Evolutionary conservation across 1,140 invertebrate species (phyloP).

Genomic region (Zaprionus kolodkinae): DNA sequence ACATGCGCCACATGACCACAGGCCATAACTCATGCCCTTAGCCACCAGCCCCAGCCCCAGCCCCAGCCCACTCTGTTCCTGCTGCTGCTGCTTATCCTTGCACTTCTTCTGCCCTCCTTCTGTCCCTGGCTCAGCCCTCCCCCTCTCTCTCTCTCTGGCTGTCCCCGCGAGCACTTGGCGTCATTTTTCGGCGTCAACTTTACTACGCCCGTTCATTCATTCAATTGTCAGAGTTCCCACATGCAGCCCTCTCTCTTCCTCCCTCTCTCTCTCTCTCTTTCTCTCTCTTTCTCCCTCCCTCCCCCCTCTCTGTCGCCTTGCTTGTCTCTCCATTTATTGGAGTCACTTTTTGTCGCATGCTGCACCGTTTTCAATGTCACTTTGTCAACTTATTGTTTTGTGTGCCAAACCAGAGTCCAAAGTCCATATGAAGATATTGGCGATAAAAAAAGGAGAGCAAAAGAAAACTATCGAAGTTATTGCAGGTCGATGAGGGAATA

Average conservation of each 20-base stretch:
- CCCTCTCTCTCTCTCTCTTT: background rate
- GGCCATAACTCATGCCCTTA: slow-evolving; percentile 54
- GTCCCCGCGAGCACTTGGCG: slow-evolving; percentile 42
- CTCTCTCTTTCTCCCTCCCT: background rate
- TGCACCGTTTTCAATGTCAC: slow-evolving; percentile 54
- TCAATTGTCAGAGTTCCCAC: slow-evolving; percentile 45
- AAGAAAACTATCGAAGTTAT: background rate
- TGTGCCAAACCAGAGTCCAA: slow-evolving; percentile 39
- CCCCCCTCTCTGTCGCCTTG: background rate
- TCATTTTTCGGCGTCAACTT: slow-evolving; percentile 65
- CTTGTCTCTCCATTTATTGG: slow-evolving; percentile 3
- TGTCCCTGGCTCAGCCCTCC: background rate
- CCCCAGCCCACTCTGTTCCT: background rate
- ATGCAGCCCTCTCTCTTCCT: slow-evolving; percentile 9
- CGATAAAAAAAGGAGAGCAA: slow-evolving; percentile 7
- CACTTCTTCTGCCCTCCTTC: background rate
- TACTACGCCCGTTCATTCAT: slow-evolving; percentile 53
- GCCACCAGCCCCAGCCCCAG: background rate
- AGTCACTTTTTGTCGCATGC: slow-evolving; percentile 34
- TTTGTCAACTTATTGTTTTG: slow-evolving; percentile 57
- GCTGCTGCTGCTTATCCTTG: background rate
- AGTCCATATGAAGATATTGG: slow-evolving; percentile 36
- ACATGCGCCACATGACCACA: slow-evolving; percentile 63
- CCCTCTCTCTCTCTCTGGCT: background rate
- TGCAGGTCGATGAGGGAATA: background rate